Evolutionary conservation across 1,140 invertebrate species (phyloP).

Genomic region (Drosophila pandora): DNA sequence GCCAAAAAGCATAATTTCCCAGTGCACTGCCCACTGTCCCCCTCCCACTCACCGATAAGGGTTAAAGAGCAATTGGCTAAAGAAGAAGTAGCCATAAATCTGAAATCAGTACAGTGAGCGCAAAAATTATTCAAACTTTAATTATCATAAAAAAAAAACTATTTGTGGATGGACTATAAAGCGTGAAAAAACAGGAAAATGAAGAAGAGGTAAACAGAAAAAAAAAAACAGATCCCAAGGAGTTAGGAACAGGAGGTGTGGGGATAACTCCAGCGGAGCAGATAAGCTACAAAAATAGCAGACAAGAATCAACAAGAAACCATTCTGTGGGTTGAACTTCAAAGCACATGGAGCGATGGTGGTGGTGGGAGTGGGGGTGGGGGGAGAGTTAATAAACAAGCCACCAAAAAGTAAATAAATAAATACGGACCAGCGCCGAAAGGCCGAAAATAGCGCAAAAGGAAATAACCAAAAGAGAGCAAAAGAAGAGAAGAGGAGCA

Average conservation of each 20-base stretch:
- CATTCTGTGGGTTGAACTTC: slow-evolving; percentile 77
- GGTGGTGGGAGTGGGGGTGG: slow-evolving; percentile 1
- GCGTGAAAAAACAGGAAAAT: slow-evolving; percentile 13
- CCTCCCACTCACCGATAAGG: slow-evolving; percentile 4
- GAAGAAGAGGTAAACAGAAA: slow-evolving; percentile 43
- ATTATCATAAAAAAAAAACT: slow-evolving; percentile 14
- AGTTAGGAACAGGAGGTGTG: background rate
- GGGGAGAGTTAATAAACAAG: slow-evolving; percentile 71
- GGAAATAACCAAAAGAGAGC: slow-evolving; percentile 12
- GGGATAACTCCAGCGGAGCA: slow-evolving; percentile 26
- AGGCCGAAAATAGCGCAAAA: slow-evolving; percentile 56
- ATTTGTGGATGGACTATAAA: slow-evolving; percentile 37
- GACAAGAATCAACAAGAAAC: slow-evolving; percentile 36
- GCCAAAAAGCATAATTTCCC: slow-evolving; percentile 68
- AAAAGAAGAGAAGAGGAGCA: slow-evolving; percentile 3
- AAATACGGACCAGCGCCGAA: slow-evolving; percentile 57
- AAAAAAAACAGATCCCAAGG: slow-evolving; percentile 10
- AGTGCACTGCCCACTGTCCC: slow-evolving; percentile 28
- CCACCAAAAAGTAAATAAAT: slow-evolving; percentile 78
- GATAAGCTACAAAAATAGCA: slow-evolving; percentile 70
- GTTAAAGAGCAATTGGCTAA: slow-evolving; percentile 1
- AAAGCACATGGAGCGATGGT: slow-evolving; percentile 51
- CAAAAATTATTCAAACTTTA: background rate
- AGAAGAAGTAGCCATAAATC: background rate
- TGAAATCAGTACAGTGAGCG: background rate